phyloP scores from a whole-genome alignment of 2,113 vertebrate genomes.

The Emydura subglobosa region DNA sequence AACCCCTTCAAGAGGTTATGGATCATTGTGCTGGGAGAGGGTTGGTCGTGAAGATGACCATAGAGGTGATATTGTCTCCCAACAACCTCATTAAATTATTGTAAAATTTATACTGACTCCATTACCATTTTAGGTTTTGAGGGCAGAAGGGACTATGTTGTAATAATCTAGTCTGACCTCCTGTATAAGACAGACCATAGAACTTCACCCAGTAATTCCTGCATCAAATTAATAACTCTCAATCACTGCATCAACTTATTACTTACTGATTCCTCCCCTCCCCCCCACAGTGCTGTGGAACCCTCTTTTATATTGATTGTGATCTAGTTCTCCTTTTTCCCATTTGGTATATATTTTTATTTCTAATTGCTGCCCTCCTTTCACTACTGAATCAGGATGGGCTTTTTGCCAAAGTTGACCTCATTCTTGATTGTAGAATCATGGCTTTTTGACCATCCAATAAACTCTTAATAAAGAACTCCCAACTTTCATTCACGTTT shows the following conservation, averaged over 20 bases:
- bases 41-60: too few relatives aligned
- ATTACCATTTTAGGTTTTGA: not conserved
- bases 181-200: not conserved
- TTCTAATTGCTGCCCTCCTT: not conserved
- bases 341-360: not conserved
- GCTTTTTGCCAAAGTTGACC: not conserved
- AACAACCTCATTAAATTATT: too few relatives aligned
- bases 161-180: not conserved
- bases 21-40: too few relatives aligned
- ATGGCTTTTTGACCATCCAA: not conserved
- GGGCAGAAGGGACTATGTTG: not conserved
- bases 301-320: too few relatives aligned
- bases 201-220: not conserved
- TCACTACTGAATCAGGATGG: not conserved
- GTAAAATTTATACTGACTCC: not conserved
- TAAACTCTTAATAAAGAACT: not conserved
- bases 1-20: too few relatives aligned
- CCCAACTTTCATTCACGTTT: too few relatives aligned
- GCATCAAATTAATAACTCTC: not conserved
- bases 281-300: not conserved
- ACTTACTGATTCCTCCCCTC: not conserved
- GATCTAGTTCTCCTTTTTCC: not conserved
- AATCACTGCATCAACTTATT: not conserved
- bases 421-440: fast-evolving
- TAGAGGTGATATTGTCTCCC: too few relatives aligned